Conservation (phyloP, 2,113 vertebrate genomes). For the Cebidichthys violaceus region DNA sequence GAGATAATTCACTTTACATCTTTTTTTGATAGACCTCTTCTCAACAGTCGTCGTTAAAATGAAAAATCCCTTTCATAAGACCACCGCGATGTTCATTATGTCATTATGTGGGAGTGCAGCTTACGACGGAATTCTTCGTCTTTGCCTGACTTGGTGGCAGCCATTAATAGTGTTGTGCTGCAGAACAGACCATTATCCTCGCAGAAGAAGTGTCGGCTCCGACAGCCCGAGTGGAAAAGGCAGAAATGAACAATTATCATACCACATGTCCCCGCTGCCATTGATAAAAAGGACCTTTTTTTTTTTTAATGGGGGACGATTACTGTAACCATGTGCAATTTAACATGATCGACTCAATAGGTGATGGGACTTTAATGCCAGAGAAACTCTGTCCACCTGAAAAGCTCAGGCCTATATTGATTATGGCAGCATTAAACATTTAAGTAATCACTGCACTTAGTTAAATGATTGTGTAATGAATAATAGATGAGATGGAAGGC, state of each 20-base stretch:
- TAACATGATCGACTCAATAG: slow-evolving; percentile 74
- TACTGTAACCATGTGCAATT: slow-evolving; percentile 73
- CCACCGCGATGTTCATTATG: slow-evolving; percentile 66
- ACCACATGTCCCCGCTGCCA: slow-evolving; percentile 50
- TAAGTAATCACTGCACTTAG: slow-evolving; percentile 81
- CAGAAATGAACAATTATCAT: slow-evolving; percentile 65
- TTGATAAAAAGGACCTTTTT: slow-evolving; percentile 58
- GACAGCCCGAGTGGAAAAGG: slow-evolving; percentile 57
- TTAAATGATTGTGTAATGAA: slow-evolving; percentile 82
- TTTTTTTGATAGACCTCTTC: slow-evolving; percentile 58
- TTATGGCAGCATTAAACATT: slow-evolving; percentile 80
- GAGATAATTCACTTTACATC: slow-evolving; percentile 69
- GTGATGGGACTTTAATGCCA: slow-evolving; percentile 76
- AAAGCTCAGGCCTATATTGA: slow-evolving; percentile 74
- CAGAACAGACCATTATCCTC: slow-evolving; percentile 58
- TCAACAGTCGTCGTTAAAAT: slow-evolving; percentile 62
- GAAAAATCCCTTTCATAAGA: slow-evolving; percentile 67
- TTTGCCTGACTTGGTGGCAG: slow-evolving; percentile 55
- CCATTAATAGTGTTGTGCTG: slow-evolving; percentile 55
- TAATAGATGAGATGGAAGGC: slow-evolving; percentile 77
- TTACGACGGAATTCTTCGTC: slow-evolving; percentile 53
- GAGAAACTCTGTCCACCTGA: slow-evolving; percentile 75
- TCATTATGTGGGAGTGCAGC: slow-evolving; percentile 65
- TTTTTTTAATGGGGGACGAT: slow-evolving; percentile 62
- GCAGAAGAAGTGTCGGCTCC: slow-evolving; percentile 30